Base-by-base conservation (phyloP, 2,113 vertebrate species). In the Nibea coibor region DNA sequence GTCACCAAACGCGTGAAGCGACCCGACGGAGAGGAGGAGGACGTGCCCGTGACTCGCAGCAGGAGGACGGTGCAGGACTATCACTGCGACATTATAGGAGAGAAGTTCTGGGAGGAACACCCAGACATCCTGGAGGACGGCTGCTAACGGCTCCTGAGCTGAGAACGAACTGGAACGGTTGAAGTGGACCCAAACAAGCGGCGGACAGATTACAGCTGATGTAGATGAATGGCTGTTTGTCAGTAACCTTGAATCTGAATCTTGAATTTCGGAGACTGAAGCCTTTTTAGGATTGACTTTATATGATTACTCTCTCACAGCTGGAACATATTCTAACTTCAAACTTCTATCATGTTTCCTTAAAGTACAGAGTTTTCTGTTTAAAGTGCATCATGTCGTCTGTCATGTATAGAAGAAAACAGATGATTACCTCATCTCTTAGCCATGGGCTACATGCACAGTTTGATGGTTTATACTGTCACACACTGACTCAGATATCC, bases 81-180 rank as follows among this genome's bases (percentile, higher is more conserved):
- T 79, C 93, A 97, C 86, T 96, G 96, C 20, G 97, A 98, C 86
- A 91, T 99, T 51, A 99, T 99, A 43, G 96, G 96, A 43, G 95
- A 98, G n/a, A 91, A 95, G 85, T 99, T 99, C 90, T 99, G 98
- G 98, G 94, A 96, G 59, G 95, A 98, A 31, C 96, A 98, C 85
- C 93, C 95, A 0, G 94, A 96, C 68, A 94, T 99, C 85, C 93
- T 99, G 68, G 94, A 95, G 80, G 94, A 94, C 47, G 88, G 90
- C 86, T 96, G 94, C 82, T 97, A 69, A 80, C 67, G 11, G 22
- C 65, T 73, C 14, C 70, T 75, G 70, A 48, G 5, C 58, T 53
- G 43, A 68, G 43, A 75, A 47, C 22, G 16, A 31, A 47, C 22
- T 42, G n/a, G 16, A 28, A 11, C 4, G 16, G 58, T 62, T 57